These are phyloP conservation scores for Tenrec ecaudatus DNA, from an alignment of 2,113 vertebrate species.

Conservation along the genomic window DNA sequence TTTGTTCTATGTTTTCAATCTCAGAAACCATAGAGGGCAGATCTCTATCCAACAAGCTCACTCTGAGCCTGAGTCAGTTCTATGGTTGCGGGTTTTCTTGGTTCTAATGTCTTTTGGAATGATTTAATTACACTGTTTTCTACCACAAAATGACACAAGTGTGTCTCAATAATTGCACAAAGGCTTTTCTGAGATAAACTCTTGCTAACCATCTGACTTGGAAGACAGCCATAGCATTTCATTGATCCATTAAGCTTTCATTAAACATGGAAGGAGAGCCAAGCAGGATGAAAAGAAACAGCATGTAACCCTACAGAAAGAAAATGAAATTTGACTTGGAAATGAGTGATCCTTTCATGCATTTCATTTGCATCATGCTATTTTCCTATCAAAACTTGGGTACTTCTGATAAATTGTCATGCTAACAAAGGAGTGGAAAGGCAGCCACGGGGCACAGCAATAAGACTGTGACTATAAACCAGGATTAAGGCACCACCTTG, in stretches of 20 bases:
- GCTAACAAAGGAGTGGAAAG: background rate
- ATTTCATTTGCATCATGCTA: background rate
- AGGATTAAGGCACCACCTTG: no score
- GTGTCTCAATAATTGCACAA: background rate
- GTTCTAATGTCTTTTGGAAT: background rate
- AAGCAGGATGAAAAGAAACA: background rate
- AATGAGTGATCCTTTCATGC: background rate
- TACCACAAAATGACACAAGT: background rate
- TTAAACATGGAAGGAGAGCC: constrained; percentile 15
- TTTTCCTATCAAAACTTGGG: background rate
- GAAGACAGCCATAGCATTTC: background rate
- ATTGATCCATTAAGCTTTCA: background rate
- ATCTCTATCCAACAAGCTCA: no score
- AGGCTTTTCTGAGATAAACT: background rate
- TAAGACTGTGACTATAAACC: background rate
- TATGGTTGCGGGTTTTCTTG: no score
- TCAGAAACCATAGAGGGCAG: no score
- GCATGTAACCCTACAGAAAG: background rate
- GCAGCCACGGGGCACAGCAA: background rate
- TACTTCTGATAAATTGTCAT: background rate
- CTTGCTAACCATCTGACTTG: background rate
- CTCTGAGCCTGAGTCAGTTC: no score
- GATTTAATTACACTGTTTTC: accelerated
- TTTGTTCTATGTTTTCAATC: no score
- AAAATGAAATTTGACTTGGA: constrained; percentile 42